A percentile compares a stretch with the other conserved stretches of the same genome.
Evolutionary conservation across 23 tunicate species (phyloP).

Genomic region (Aplidium turbinatum): DNA sequence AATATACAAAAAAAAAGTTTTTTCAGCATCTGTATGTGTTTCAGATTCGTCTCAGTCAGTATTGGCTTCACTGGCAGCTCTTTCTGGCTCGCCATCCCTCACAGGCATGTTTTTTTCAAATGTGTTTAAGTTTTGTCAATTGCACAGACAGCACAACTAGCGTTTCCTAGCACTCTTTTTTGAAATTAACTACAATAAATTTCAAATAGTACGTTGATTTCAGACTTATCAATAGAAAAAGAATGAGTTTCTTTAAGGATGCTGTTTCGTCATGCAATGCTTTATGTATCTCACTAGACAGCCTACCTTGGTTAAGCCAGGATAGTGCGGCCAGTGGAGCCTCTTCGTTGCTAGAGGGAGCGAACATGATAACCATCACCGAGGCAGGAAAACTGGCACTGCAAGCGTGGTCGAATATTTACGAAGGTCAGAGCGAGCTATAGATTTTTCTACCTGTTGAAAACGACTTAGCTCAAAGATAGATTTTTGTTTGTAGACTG

Average conservation of each 20-base stretch:
- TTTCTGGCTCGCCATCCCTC: conserved; percentile 33
- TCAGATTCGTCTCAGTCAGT: conserved; percentile 24
- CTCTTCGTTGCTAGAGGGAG: conserved; percentile 40
- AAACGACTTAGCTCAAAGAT: too few relatives aligned
- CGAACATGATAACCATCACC: conserved; percentile 38
- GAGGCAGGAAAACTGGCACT: conserved; percentile 55
- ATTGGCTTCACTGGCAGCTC: conserved; percentile 36
- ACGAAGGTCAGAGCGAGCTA: conserved; percentile 13
- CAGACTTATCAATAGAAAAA: too few relatives aligned
- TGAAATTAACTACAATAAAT: too few relatives aligned
- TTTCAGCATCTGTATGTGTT: background rate
- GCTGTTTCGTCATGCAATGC: too few relatives aligned
- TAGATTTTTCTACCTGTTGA: too few relatives aligned
- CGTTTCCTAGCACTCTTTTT: too few relatives aligned
- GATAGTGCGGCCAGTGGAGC: conserved; percentile 32
- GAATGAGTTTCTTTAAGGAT: too few relatives aligned
- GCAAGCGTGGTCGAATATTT: conserved; percentile 44
- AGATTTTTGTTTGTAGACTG: too few relatives aligned
- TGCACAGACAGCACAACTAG: too few relatives aligned
- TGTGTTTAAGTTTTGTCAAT: too few relatives aligned
- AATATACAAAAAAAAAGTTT: background rate
- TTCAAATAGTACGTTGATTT: too few relatives aligned
- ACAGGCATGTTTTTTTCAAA: conserved; percentile 11
- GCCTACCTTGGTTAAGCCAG: conserved; percentile 18
- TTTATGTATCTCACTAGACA: too few relatives aligned